Evolutionary conservation across 2,797 vertebrate species (phyloP), one percentile per base, ranked within the genome.

Genomic region (Gadopsis marmoratus): DNA sequence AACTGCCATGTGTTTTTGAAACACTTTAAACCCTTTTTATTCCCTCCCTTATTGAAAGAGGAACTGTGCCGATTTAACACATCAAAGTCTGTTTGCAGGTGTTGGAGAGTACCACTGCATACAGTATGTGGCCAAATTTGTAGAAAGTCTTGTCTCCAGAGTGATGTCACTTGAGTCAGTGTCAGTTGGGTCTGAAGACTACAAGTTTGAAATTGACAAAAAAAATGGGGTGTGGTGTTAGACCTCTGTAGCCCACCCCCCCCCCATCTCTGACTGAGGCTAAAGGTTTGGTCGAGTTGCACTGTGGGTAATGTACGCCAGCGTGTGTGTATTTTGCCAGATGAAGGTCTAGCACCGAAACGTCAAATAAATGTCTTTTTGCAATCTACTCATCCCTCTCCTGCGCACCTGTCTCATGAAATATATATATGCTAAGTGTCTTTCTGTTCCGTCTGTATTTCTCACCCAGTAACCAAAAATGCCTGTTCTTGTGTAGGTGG

Each of bases 391-490:
- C 37, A 10, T 39, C 9, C 10, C 2, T 37, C 37, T 9, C 37
- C 37, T 9, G 8, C 37, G 37, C 37, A 37, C 37, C 8, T 37
- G 37, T 39, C 37, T 39, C 9, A 39, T 39, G 8, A 10, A 39
- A 39, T 2, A 35, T 1, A 35, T 1, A 35, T 35, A 7, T 7
- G 35, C 35, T 1, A 35, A 35, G 2, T 3, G 37, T 39, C 11
- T 39, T 39, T 39, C 37, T 39, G 37, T 10, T 39, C 2, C 3
- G 7, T 23, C 12, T 73, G 16, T 7, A 14, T n/a, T 9, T 48
- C 94, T 95, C 91, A 99, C 98, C 98, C 98, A 99, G 92, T 97
- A 99, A 31, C 97, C 97, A 0, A 93, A 97, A 23, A 99, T 81
- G 83, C 98, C 98, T 0, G 98, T 99, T n/a, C 97, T 97, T 0